phyloP scores from a whole-genome alignment of 2,888 invertebrate species.

The Blera fallax region DNA sequence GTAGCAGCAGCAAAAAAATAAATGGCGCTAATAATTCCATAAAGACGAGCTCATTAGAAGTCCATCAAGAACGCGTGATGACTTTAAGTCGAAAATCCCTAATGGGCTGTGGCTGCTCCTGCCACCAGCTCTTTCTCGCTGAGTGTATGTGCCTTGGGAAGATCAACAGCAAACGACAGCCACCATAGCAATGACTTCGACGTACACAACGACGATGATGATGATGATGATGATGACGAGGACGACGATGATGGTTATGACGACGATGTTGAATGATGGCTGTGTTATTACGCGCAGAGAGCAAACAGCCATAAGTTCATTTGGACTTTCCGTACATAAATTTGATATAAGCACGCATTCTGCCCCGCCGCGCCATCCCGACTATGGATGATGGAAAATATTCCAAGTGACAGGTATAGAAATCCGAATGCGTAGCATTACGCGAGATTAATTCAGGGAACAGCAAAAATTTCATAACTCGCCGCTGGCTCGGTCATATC shows the following conservation, averaged over 20 bases:
- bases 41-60: constrained; percentile 74
- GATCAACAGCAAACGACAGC: background rate
- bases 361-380: background rate
- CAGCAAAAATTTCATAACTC: constrained; percentile 66
- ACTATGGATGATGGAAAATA: constrained; percentile 44
- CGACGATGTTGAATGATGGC: constrained; percentile 70
- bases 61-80: constrained; percentile 74
- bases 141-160: background rate
- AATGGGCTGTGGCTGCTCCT: constrained; percentile 64
- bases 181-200: background rate
- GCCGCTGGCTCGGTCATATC: background rate
- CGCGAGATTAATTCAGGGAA: constrained; percentile 65
- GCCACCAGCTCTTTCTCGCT: constrained; percentile 4
- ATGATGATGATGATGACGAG: background rate
- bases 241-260: constrained; percentile 54
- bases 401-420: constrained; percentile 56
- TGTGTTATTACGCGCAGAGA: constrained; percentile 46
- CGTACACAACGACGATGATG: too few species aligned
- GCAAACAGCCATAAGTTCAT: constrained; percentile 50
- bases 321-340: constrained; percentile 66
- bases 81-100: constrained; percentile 68
- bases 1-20: constrained; percentile 63
- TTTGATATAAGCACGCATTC: constrained; percentile 33
- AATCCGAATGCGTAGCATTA: constrained; percentile 58
- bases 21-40: constrained; percentile 75